Evolutionary conservation across 2,888 invertebrate genomes (phyloP).

Genomic region (Ennomos fuscantarius): DNA sequence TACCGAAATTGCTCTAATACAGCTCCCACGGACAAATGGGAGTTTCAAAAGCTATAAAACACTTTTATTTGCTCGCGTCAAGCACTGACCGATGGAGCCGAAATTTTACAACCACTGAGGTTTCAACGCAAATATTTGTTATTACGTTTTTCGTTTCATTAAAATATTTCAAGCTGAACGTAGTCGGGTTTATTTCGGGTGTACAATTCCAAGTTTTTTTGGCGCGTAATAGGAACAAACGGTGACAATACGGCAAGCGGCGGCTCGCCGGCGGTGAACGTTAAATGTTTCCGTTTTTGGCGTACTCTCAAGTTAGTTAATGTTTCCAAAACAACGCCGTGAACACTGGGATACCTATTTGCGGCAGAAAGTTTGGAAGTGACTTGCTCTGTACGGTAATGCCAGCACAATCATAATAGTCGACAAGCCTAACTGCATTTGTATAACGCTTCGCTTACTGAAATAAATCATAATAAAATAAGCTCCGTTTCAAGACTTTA

Average conservation of each 20-base stretch:
- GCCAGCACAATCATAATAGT: constrained; percentile 38
- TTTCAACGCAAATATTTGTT: constrained; percentile 62
- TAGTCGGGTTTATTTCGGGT: constrained; percentile 31
- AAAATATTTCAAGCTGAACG: constrained; percentile 54
- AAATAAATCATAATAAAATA: constrained; percentile 3
- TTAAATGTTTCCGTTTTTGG: constrained; percentile 81
- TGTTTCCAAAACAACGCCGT: constrained; percentile 77
- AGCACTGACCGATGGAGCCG: constrained; percentile 56
- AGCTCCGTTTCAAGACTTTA: neutral
- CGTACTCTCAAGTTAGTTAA: constrained; percentile 81
- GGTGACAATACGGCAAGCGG: constrained; percentile 65
- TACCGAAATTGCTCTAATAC: constrained; percentile 46
- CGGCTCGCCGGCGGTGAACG: constrained; percentile 58
- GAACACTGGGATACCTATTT: constrained; percentile 65
- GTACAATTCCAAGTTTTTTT: constrained; percentile 57
- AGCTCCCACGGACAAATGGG: constrained; percentile 50
- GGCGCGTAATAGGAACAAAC: constrained; percentile 63
- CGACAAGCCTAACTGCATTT: constrained; percentile 34
- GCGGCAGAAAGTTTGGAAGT: constrained; percentile 59
- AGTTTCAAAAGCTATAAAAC: constrained; percentile 60
- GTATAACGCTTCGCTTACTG: constrained; percentile 11
- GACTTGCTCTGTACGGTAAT: constrained; percentile 51
- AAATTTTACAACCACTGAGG: constrained; percentile 60
- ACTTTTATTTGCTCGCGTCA: constrained; percentile 62
- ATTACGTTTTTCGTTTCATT: constrained; percentile 50